Evolutionary conservation across 2,797 vertebrate genomes (phyloP), one percentile per base, ranked within the genome.

Genomic region (Paratrypauchen microcephalus): DNA sequence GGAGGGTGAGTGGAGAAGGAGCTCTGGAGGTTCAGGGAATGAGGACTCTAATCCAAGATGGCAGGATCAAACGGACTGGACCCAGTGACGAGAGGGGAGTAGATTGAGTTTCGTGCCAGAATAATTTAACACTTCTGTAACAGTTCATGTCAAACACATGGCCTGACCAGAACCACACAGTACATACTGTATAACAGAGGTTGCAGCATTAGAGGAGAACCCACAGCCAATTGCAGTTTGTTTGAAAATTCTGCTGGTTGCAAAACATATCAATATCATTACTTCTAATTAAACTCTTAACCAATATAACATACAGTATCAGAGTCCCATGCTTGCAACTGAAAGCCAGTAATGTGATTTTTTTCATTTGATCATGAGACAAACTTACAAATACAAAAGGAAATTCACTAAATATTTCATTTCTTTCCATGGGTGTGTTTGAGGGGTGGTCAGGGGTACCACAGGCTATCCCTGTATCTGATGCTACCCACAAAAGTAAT

Each of bases 41-140:
- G 82, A 76, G 36, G 65, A 52, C 75, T 80, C 81, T 86, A 83
- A 90, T 80, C 71, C 64, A 68, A 75, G 39, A 76, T 75, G 77
- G 80, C 66, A 77, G 74, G 68, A 83, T 85, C 71, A 89, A 86
- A 86, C 72, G 32, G 16, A 69, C 69, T 36, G 23, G 68, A 71
- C 48, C 12, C n/a, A 13, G 72, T 60, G 70, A 72, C 39, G 65
- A 74, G 57, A 5, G 65, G 67, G 69, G 74, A 79, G 65, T 36
- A 68, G 83, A 76, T 89, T 81, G 60, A 56, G 83, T 91, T 92
- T 90, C 69, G 18, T 64, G 68, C 75, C 82, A 81, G 81, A 91
- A 89, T 87, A 84, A 84, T 88, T 89, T 70, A 80, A 87, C 87
- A 75, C 78, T 89, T 86, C 85, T 92, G 89, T 89, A 90, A 87